Percentiles rank a stretch among this genome's conserved stretches.
phyloP scores from a whole-genome alignment of 2,797 vertebrate genomes.

The Halcyon badia region DNA sequence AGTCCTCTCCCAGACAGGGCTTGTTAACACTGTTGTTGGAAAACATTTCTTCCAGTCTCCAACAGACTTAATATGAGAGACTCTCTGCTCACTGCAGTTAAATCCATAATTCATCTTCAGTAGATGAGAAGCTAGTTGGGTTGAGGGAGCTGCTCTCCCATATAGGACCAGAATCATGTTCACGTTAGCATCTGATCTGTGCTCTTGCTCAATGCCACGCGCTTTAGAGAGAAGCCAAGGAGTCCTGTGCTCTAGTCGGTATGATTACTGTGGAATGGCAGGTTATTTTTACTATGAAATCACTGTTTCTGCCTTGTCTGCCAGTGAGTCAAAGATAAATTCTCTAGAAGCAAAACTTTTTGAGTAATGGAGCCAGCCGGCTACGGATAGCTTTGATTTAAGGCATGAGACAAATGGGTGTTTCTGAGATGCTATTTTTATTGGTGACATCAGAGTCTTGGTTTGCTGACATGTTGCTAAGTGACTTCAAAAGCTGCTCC shows the following conservation, averaged over 20 bases:
- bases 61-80: not conserved
- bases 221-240: not conserved
- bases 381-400: not conserved
- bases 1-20: not conserved
- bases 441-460: not conserved
- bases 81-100: not conserved
- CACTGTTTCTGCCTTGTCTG: not conserved
- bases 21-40: not conserved
- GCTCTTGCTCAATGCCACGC: accelerated
- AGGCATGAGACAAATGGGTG: not conserved
- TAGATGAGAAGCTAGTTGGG: not conserved
- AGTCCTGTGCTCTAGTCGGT: not conserved
- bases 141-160: not conserved
- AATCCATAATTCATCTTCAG: not conserved
- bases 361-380: not conserved
- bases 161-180: accelerated
- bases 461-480: not conserved
- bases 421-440: not conserved
- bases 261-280: not conserved
- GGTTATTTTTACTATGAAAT: not conserved
- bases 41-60: not conserved
- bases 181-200: accelerated
- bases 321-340: not conserved
- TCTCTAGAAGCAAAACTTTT: not conserved
- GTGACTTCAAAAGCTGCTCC: constrained; percentile 16